Base-by-base conservation (phyloP, 1,140 invertebrate genomes). In the Heliconius nattereri region DNA sequence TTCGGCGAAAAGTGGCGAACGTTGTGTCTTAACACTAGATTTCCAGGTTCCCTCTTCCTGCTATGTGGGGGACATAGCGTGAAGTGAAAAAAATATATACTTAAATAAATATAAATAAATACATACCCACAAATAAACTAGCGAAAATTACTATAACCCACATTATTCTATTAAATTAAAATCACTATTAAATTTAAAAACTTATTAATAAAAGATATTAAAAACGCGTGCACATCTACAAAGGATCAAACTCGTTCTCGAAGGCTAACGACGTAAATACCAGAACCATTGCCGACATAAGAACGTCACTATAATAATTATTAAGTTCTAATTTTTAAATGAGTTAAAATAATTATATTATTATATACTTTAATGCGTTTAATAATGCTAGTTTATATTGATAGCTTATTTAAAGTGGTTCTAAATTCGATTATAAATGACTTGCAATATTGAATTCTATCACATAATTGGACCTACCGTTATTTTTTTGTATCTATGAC, bases 231-330 rank as follows among this genome's bases (percentile, higher is more conserved):
- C 60, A 66, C 60, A 29, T 66, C 60, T 29, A 29, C 9, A n/a
- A 23, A 66, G 60, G 60, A 66, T 29, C 60, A 66, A 11, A 66
- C 60, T 66, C 60, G 60, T 66, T 66, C 23, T 66, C 29, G 60
- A 66, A 66, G 60, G 60, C 9, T 26, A 66, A 19, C 60, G 3
- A 66, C 60, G 60, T 66, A 66, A 66, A 66, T 66, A 66, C 60
- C 60, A 66, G 54, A 60, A 60, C 26, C 26, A 7, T 26, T 16
- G 60, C 26, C 60, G 60, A 66, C 60, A 66, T 26, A 5, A 57
- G n/a, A 5, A 66, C 60, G 60, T 66, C 60, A 66, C 60, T 66
- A 16, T 29, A 66, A n/a, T 29, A 45, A 45, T 45, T 45, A 29
- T 66, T 26, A 13, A 29, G 26, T 29, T 26, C 26, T 26, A 66